A percentile compares a stretch with the other conserved stretches of the same genome.
Conservation (phyloP, 2,888 invertebrate species). For the Sericinus montela region DNA sequence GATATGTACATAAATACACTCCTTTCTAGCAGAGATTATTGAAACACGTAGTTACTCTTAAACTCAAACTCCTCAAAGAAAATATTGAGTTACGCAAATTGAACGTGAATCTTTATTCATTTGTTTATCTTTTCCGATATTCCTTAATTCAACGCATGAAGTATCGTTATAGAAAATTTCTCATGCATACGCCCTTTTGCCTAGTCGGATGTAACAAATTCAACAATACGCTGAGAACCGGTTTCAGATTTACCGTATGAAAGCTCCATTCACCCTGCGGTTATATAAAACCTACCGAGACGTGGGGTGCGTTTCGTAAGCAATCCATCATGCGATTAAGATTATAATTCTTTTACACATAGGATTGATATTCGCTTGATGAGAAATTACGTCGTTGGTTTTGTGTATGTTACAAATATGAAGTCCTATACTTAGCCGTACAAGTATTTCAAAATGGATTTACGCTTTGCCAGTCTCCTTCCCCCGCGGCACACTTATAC, state of each 20-base stretch:
- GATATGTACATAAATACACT: no score
- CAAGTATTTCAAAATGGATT: slow-evolving; percentile 31
- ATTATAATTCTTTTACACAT: neutral
- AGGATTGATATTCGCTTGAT: slow-evolving; percentile 10
- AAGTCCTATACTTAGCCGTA: slow-evolving; percentile 25
- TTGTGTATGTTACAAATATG: slow-evolving; percentile 1
- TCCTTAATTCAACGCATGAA: neutral
- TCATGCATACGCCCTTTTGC: neutral
- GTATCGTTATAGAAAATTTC: neutral
- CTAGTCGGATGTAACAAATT: neutral
- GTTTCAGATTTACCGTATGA: neutral
- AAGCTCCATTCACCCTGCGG: neutral
- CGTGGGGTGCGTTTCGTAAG: neutral
- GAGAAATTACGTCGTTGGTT: neutral
- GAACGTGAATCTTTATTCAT: no score
- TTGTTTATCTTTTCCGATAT: no score
- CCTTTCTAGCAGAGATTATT: no score
- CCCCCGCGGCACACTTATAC: slow-evolving; percentile 1
- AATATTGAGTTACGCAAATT: no score
- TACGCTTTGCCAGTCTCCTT: slow-evolving; percentile 22
- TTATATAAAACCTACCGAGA: neutral
- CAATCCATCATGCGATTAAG: neutral
- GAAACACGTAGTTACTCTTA: no score
- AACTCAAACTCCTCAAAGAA: no score
- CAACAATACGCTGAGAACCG: slow-evolving; percentile 12